Conservation (phyloP, 1,140 invertebrate species). For the Hyles euphorbiae region DNA sequence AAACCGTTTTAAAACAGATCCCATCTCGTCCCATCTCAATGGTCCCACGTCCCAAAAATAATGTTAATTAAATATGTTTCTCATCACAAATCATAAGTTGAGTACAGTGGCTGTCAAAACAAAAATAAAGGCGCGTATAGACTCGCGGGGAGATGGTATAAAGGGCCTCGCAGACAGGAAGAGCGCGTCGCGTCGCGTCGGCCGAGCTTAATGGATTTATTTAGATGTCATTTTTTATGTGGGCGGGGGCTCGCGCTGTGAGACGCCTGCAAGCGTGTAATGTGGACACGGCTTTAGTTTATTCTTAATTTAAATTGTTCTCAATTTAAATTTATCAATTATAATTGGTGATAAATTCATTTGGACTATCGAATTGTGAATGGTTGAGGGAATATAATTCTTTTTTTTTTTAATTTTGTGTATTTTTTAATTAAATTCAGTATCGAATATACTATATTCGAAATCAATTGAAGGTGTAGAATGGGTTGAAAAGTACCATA, state of each 20-base stretch:
- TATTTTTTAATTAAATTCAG: no score
- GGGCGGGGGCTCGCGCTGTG: slow-evolving; percentile 61
- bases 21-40: not conserved
- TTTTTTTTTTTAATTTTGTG: no score
- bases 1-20: no score
- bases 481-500: not conserved
- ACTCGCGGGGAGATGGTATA: slow-evolving; percentile 43
- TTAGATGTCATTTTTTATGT: slow-evolving; percentile 76
- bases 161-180: slow-evolving; percentile 63
- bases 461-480: no score
- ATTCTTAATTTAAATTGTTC: not conserved
- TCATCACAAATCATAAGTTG: slow-evolving; percentile 58
- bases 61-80: slow-evolving; percentile 51
- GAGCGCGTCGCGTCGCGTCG: slow-evolving; percentile 33
- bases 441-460: no score
- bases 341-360: not conserved
- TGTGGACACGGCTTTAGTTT: slow-evolving; percentile 37
- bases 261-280: slow-evolving; percentile 41
- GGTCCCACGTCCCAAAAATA: not conserved
- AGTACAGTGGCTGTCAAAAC: slow-evolving; percentile 49
- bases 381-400: not conserved
- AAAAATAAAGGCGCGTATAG: slow-evolving; percentile 65
- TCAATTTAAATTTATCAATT: not conserved
- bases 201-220: slow-evolving; percentile 67
- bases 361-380: not conserved